phyloP scores from a whole-genome alignment of 2,113 vertebrate genomes.

The Oxyura jamaicensis region DNA sequence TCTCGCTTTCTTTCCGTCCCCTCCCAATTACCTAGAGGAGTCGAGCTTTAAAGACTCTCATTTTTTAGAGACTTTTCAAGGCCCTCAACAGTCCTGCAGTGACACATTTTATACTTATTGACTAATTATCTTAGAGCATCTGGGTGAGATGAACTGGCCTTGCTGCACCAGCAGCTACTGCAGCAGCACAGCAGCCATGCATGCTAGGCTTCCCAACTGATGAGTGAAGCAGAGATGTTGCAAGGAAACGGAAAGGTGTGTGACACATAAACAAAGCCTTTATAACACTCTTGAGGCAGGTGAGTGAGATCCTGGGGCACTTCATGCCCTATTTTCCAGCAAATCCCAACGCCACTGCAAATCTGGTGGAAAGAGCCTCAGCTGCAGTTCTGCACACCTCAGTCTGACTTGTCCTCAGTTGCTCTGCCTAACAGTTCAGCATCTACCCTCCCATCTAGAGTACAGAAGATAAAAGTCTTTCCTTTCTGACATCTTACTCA shows the following conservation, averaged over 20 bases:
- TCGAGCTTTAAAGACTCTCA: not conserved
- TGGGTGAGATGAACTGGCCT: not conserved
- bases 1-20: not conserved
- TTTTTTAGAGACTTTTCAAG: not conserved
- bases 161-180: not conserved
- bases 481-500: not conserved
- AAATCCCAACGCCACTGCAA: not conserved
- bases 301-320: not conserved
- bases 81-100: not conserved
- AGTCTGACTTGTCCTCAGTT: not conserved
- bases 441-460: not conserved
- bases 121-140: not conserved
- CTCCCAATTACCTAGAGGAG: not conserved
- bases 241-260: not conserved
- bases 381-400: not conserved
- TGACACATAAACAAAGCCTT: not conserved
- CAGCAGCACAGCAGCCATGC: not conserved
- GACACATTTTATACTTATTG: not conserved
- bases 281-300: not conserved
- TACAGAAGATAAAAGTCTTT: not conserved
- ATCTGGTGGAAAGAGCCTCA: not conserved
- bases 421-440: not conserved
- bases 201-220: accelerated
- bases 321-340: not conserved
- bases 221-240: not conserved